A percentile compares a stretch with the other conserved stretches of the same genome.
Conservation (phyloP, 2,113 vertebrate genomes). For the Dromiciops gliroides region DNA sequence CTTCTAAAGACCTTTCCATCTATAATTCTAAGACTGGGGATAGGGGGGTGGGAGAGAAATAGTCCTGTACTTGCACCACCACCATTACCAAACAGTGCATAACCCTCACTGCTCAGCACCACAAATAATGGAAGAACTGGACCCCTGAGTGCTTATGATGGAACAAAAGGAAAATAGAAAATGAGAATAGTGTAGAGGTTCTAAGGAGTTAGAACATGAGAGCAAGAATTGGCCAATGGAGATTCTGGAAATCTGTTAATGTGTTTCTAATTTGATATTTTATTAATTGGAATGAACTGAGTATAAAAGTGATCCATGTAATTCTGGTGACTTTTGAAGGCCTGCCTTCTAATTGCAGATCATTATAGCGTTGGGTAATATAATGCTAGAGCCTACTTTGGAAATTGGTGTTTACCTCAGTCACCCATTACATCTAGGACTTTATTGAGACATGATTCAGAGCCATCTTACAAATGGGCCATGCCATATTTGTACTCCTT, state of each 20-base stretch:
- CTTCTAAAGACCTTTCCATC: not conserved
- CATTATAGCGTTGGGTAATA: not conserved
- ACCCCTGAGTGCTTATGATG: not conserved
- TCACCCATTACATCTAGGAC: not conserved
- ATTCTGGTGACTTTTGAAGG: not conserved
- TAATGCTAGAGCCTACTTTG: not conserved
- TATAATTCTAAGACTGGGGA: not conserved
- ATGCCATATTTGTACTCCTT: not conserved
- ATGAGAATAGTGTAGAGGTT: not conserved
- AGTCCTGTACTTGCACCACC: not conserved
- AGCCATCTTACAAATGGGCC: not conserved
- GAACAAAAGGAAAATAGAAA: not conserved
- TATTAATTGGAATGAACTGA: not conserved
- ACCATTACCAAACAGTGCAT: not conserved
- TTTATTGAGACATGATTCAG: not conserved
- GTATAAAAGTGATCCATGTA: not conserved
- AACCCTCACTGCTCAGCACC: not conserved
- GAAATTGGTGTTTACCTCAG: not conserved
- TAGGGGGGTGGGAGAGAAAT: not conserved
- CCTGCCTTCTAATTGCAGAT: not conserved
- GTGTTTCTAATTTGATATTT: not conserved
- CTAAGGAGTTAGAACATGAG: not conserved
- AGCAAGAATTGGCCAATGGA: not conserved
- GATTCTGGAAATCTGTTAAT: not conserved
- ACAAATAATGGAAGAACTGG: not conserved